These are phyloP conservation scores for Agriopis marginaria DNA, from an alignment of 2,888 invertebrate species.

Conservation along the genomic window DNA sequence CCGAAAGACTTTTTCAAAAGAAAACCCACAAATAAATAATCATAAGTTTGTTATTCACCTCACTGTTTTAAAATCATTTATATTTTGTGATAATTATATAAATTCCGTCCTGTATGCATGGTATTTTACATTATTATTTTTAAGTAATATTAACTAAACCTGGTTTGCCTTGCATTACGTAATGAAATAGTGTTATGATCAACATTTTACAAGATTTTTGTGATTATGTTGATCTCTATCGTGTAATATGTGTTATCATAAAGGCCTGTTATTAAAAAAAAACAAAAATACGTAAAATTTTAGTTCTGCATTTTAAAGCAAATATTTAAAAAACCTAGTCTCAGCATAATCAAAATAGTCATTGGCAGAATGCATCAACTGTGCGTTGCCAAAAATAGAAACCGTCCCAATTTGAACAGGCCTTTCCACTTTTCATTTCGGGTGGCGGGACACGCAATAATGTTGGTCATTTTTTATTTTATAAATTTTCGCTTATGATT, in stretches of 20 bases:
- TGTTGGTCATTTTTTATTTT: constrained; percentile 30
- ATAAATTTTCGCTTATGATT: constrained; percentile 41
- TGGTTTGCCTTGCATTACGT: constrained; percentile 83
- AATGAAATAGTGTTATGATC: constrained; percentile 49
- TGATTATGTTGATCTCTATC: constrained; percentile 37
- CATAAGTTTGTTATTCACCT: constrained; percentile 26
- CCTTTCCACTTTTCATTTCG: constrained; percentile 20
- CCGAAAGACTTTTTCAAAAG: too few species aligned
- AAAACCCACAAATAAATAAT: not conserved
- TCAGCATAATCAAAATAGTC: not conserved
- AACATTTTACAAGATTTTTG: constrained; percentile 25
- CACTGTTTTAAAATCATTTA: constrained; percentile 25
- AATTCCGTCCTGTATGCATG: constrained; percentile 59
- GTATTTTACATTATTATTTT: constrained; percentile 45
- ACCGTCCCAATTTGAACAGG: constrained; percentile 24
- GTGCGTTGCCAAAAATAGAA: constrained; percentile 40
- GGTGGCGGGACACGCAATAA: constrained; percentile 70
- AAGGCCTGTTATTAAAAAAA: constrained; percentile 18
- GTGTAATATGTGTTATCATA: constrained; percentile 19
- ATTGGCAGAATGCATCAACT: constrained; percentile 10
- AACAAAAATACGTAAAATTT: not conserved
- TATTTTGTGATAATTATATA: constrained; percentile 70
- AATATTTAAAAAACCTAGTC: not conserved
- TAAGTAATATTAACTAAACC: constrained; percentile 53
- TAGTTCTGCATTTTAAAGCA: not conserved